Conservation (phyloP, 2,888 invertebrate species). For the Petrolisthes cinctipes region DNA sequence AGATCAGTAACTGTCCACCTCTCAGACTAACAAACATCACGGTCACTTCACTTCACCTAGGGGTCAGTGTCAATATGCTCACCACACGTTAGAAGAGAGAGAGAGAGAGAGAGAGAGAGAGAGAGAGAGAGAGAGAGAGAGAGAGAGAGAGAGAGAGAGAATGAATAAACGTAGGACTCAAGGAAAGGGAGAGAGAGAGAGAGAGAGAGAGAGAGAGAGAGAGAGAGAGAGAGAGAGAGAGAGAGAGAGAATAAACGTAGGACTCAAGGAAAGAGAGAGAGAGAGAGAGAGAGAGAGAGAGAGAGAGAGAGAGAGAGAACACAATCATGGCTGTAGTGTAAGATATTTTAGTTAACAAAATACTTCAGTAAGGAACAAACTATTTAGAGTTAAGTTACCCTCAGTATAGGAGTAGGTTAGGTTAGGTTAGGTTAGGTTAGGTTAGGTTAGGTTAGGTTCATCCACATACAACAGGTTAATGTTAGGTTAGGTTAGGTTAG, state of each 20-base stretch:
- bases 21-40: background rate
- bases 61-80: background rate
- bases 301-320: background rate
- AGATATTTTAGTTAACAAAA: no score
- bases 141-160: background rate
- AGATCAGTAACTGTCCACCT: background rate
- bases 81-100: background rate
- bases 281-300: background rate
- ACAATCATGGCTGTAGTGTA: background rate
- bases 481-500: no score
- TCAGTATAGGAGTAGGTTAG: background rate
- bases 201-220: background rate
- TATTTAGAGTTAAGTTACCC: no score
- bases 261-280: background rate
- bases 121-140: background rate
- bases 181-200: background rate
- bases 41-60: background rate
- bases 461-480: no score
- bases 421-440: background rate
- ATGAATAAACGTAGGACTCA: background rate
- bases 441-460: background rate
- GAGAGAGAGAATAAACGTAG: background rate
- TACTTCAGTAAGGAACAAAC: no score
- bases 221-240: background rate
- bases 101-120: background rate